These are phyloP conservation scores for Capitulum mitella DNA, from an alignment of 2,888 invertebrate species.

Conservation along the genomic window DNA sequence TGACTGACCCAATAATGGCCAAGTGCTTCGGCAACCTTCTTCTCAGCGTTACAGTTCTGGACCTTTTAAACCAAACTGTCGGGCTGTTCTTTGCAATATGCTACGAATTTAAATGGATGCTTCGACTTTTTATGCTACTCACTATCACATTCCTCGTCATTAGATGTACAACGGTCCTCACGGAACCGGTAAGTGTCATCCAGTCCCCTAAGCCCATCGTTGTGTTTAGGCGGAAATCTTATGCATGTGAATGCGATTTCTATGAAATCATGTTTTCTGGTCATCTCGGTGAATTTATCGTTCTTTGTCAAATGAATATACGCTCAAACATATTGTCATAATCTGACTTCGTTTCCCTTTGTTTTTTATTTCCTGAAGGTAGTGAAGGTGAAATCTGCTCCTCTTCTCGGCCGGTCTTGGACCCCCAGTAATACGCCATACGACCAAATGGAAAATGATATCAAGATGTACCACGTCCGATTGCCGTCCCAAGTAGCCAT, in stretches of 20 bases:
- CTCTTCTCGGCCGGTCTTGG: background rate
- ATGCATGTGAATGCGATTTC: too few relatives aligned
- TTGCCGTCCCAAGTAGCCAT: background rate
- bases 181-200: background rate
- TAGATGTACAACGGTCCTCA: background rate
- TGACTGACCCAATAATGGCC: background rate
- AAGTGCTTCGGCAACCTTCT: background rate
- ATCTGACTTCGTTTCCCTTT: too few relatives aligned
- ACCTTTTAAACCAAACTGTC: background rate
- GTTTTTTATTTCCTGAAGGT: background rate
- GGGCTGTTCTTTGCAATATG: background rate
- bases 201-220: too few relatives aligned
- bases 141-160: background rate
- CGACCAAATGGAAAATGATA: background rate
- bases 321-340: too few relatives aligned
- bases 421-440: background rate
- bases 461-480: background rate
- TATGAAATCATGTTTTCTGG: too few relatives aligned
- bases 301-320: too few relatives aligned
- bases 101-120: background rate
- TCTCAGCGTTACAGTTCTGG: background rate
- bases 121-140: background rate
- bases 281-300: too few relatives aligned
- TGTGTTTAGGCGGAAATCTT: too few relatives aligned
- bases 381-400: background rate